Conservation (phyloP, 2,113 vertebrate species). For the Crotalus viridis region DNA sequence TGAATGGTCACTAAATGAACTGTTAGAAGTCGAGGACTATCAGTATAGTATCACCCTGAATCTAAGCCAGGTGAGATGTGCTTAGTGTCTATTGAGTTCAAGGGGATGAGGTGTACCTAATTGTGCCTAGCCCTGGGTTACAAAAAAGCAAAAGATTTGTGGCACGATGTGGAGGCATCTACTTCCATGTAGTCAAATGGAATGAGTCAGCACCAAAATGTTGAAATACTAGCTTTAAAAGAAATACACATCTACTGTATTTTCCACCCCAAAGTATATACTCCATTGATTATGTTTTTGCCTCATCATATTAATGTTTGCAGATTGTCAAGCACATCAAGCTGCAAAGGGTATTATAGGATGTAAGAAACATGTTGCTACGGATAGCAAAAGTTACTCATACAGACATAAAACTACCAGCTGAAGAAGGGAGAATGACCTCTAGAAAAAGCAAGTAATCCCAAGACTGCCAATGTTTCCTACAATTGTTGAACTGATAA, state of each 20-base stretch:
- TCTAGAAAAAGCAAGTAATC: not conserved
- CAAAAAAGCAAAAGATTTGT: not conserved
- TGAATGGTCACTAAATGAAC: not conserved
- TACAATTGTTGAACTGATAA: not conserved
- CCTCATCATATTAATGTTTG: not conserved
- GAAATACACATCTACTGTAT: not conserved
- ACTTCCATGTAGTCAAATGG: not conserved
- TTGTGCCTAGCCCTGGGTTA: not conserved
- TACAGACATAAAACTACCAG: not conserved
- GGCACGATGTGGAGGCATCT: not conserved
- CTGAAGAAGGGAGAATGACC: not conserved
- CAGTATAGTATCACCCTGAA: not conserved
- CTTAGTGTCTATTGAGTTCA: not conserved
- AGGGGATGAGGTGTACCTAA: not conserved
- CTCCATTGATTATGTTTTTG: not conserved
- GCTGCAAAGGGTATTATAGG: not conserved
- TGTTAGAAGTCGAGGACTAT: not conserved
- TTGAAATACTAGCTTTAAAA: conserved; percentile 3
- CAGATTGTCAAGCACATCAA: not conserved
- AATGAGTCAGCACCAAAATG: not conserved
- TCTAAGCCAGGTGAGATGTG: not conserved
- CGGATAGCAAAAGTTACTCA: not conserved
- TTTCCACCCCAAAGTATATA: not conserved
- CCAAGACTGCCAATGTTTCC: not conserved
- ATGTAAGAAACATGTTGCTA: not conserved